Conservation (phyloP, 2,113 vertebrate genomes). For the Campylorhamphus procurvoides region DNA sequence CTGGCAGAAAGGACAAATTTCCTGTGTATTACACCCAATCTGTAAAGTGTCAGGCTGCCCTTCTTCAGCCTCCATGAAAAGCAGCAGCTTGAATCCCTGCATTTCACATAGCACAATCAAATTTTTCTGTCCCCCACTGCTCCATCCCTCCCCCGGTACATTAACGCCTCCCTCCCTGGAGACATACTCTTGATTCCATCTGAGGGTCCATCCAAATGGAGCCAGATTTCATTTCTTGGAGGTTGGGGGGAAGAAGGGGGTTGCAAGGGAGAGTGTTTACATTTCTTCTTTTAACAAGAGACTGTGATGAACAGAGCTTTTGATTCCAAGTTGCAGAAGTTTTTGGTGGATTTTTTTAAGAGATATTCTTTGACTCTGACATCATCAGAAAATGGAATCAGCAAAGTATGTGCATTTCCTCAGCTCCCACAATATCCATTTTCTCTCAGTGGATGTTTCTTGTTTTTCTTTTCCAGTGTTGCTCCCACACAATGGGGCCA, state of each 20-base stretch:
- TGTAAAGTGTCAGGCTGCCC: slow-evolving; percentile 78
- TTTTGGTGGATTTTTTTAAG: slow-evolving; percentile 1
- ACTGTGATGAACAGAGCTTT: slow-evolving; percentile 65
- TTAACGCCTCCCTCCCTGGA: slow-evolving; percentile 65
- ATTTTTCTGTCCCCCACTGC: slow-evolving; percentile 31
- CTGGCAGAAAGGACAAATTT: slow-evolving; percentile 82
- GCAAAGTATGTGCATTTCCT: slow-evolving; percentile 74
- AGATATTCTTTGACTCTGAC: slow-evolving; percentile 77
- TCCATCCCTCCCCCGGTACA: slow-evolving; percentile 43
- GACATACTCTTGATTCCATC: slow-evolving; percentile 64
- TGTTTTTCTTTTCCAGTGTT: slow-evolving; percentile 79
- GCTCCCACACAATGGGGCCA: slow-evolving; percentile 88
- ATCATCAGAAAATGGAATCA: slow-evolving; percentile 77
- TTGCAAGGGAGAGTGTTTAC: slow-evolving; percentile 66
- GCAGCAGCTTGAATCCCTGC: slow-evolving; percentile 60
- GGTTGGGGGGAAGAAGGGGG: background rate
- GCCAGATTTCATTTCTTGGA: slow-evolving; percentile 72
- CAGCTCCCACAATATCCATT: slow-evolving; percentile 79
- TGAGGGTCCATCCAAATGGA: slow-evolving; percentile 57
- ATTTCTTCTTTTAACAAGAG: slow-evolving; percentile 76
- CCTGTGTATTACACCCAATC: slow-evolving; percentile 79
- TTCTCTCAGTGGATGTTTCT: slow-evolving; percentile 79
- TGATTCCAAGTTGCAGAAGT: slow-evolving; percentile 22
- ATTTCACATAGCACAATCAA: slow-evolving; percentile 58
- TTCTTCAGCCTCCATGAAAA: slow-evolving; percentile 63